Base-by-base conservation (phyloP, 2,113 vertebrate genomes). In the Phycodurus eques region DNA sequence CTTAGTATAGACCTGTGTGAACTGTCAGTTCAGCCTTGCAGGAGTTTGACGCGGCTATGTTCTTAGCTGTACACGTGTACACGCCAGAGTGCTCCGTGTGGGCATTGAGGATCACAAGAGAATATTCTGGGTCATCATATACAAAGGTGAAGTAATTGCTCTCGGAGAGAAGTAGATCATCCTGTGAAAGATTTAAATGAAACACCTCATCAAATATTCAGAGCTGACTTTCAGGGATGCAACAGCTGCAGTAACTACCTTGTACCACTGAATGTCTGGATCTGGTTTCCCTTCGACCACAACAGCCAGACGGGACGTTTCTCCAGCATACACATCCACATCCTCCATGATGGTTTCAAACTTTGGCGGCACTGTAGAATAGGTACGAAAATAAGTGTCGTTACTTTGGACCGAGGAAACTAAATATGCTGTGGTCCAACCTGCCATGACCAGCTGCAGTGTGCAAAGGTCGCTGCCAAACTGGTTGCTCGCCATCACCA, bases 341-440 rank as follows among this genome's bases (percentile, higher is more conserved):
- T 99, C 97, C 83, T 99, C 97, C 96, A 99, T 98, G 92, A 99
- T 99, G 43, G 93, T 94, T 80, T 99, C 97, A 90, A 98, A 99
- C 60, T 93, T 93, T 0, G 96, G 97, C 19, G 94, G 84, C 89
- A 94, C 97, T 99, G 85, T 4, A 42, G 43, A 53, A 44, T 22
- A 60, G 2, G 33, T 51, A 70, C 8, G 60, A 6, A 22, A 35
- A 49, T 0, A 39, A 14, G 10, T 31, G 7, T 27, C 31, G 66
- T 6, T 19, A 5, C 27, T 19, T 68, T 35, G 20, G 20, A n/a
- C 9, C 0, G 2, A 54, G 31, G 47, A 47, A 62, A 47, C 8
- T 65, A 71, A 76, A 78, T 33, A 19, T 68, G 5, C 12, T 19
- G 39, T 57, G 47, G 15, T 62, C 88, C 71, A 86, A 98, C 96